Percentiles rank a stretch among this genome's conserved stretches.
Conservation (phyloP, 1,140 invertebrate genomes). For the Vanessa tameamea region DNA sequence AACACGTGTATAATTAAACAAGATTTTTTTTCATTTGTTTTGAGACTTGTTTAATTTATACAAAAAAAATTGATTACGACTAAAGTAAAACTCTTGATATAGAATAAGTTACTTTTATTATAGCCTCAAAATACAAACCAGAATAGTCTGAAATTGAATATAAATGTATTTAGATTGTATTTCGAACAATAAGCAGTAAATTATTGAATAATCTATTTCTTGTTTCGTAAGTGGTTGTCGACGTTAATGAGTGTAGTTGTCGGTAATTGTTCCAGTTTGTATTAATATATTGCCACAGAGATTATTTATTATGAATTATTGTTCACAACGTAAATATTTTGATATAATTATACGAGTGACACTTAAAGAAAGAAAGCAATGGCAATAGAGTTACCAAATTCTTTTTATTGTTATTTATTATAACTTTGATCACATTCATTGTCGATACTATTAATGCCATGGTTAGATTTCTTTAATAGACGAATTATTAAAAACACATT, state of each 20-base stretch:
- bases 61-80: no score
- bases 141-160: not conserved
- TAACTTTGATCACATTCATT: no score
- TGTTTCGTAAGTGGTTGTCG: slow-evolving; percentile 28
- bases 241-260: slow-evolving; percentile 27
- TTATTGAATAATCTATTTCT: slow-evolving; percentile 33
- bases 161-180: slow-evolving; percentile 21
- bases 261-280: slow-evolving; percentile 33
- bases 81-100: no score
- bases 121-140: no score
- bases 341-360: no score
- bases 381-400: no score
- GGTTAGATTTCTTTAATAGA: not conserved
- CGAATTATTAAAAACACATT: no score
- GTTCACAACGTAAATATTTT: slow-evolving; percentile 28
- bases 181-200: slow-evolving; percentile 27
- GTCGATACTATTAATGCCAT: not conserved
- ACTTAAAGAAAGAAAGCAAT: no score
- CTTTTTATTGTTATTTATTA: no score
- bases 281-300: slow-evolving; percentile 31
- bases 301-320: slow-evolving; percentile 34
- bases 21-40: not conserved
- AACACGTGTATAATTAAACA: not conserved
- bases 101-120: no score
- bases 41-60: not conserved